phyloP scores from a whole-genome alignment of 2,113 vertebrate genomes.

The Pachyramphus minor region DNA sequence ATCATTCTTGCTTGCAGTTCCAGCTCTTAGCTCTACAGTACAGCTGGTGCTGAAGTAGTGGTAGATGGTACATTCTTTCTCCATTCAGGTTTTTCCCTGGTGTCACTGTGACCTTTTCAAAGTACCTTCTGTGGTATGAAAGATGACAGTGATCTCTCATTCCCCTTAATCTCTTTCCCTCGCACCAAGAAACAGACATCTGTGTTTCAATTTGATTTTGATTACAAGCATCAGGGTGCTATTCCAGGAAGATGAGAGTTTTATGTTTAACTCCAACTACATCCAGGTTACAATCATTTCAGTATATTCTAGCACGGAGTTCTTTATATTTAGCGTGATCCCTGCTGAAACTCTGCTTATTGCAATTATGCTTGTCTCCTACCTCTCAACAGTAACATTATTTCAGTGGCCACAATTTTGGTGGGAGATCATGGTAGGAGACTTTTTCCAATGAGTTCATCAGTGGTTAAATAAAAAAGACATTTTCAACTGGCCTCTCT shows the following conservation, averaged over 20 bases:
- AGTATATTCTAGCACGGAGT: neutral
- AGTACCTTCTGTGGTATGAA: neutral
- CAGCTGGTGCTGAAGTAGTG: neutral
- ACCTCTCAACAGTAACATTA: neutral
- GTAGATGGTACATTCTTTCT: neutral
- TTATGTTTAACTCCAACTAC: neutral
- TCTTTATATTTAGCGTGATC: neutral
- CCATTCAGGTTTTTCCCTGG: neutral
- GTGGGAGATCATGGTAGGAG: neutral
- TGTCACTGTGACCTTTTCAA: constrained; percentile 35
- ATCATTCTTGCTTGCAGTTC: neutral
- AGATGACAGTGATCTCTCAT: constrained; percentile 8
- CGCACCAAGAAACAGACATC: neutral
- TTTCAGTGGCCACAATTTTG: neutral
- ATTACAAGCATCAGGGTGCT: neutral
- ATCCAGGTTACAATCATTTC: neutral
- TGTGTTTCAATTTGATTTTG: constrained; percentile 5
- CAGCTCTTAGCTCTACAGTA: neutral
- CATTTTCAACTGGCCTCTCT: neutral
- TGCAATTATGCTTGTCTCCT: neutral
- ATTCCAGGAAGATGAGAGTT: neutral
- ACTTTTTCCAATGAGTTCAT: neutral
- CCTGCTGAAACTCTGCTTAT: neutral
- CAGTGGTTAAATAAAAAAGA: neutral
- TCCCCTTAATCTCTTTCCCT: neutral